Evolutionary conservation across 2,888 invertebrate genomes (phyloP).

Genomic region (Callinectes sapidus): DNA sequence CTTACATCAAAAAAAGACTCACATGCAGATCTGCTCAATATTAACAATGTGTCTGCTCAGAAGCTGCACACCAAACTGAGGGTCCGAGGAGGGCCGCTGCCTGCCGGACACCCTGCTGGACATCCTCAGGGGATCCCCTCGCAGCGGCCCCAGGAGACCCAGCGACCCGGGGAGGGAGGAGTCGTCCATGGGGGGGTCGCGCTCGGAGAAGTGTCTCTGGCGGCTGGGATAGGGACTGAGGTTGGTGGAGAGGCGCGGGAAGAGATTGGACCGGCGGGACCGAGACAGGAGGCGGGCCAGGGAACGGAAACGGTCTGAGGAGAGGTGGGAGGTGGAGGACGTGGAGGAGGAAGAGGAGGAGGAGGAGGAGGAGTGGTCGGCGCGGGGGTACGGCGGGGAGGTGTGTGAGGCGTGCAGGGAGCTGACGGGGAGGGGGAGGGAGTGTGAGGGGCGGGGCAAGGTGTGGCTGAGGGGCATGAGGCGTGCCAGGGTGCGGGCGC

Average conservation of each 20-base stretch:
- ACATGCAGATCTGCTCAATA: slow-evolving; percentile 76
- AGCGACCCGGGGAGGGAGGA: slow-evolving; percentile 56
- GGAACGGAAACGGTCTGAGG: neutral
- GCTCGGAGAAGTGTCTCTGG: neutral
- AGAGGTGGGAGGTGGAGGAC: neutral
- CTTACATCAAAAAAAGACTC: no score
- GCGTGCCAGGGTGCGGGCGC: neutral
- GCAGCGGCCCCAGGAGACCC: slow-evolving; percentile 30
- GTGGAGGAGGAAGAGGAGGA: neutral
- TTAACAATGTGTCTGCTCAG: slow-evolving; percentile 76
- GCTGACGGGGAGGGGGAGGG: neutral
- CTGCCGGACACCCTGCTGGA: neutral
- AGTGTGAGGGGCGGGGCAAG: neutral
- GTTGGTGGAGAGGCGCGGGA: neutral
- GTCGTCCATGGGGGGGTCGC: slow-evolving; percentile 20
- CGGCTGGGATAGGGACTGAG: neutral
- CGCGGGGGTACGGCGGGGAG: neutral
- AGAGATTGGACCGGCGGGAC: neutral
- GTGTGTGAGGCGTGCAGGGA: neutral
- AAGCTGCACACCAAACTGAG: slow-evolving; percentile 72
- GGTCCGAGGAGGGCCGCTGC: slow-evolving; percentile 46
- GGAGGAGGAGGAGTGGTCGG: neutral
- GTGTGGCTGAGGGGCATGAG: neutral
- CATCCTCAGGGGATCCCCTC: neutral
- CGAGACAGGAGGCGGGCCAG: neutral